Conservation (phyloP, 53 echinoderm and acorn worm species). For the Arbacia lixula region DNA sequence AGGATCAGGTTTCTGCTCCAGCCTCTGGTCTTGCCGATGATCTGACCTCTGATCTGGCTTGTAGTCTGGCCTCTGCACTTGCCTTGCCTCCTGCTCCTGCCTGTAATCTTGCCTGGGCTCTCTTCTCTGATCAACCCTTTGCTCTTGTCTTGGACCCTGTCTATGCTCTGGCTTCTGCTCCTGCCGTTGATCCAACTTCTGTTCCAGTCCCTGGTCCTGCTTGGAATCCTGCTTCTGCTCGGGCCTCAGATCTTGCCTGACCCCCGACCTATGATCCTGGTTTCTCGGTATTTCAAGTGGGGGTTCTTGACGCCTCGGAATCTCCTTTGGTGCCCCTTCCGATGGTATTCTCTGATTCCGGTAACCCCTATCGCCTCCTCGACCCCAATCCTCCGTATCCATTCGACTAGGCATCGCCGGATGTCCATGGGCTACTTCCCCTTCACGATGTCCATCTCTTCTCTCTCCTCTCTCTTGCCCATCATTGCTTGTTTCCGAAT, state of each 20-base stretch:
- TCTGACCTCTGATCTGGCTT: conserved; percentile 6
- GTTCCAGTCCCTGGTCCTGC: conserved; percentile 37
- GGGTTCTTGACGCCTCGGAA: conserved; percentile 22
- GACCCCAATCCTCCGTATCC: conserved; percentile 8
- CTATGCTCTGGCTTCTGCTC: conserved; percentile 28
- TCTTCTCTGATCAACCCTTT: background rate
- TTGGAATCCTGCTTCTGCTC: conserved; percentile 44
- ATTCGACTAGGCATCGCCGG: background rate
- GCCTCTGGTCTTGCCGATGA: conserved; percentile 11
- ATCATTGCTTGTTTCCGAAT: conserved; percentile 68
- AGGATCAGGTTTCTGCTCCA: conserved; percentile 4
- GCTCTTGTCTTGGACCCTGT: conserved; percentile 1
- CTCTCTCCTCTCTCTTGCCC: too few relatives aligned
- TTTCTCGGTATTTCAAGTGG: background rate
- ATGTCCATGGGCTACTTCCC: background rate
- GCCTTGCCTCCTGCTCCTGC: conserved; percentile 4
- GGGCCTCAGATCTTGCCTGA: conserved; percentile 23
- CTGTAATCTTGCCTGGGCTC: background rate
- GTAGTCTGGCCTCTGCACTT: background rate
- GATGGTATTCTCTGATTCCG: conserved; percentile 26
- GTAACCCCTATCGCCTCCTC: background rate
- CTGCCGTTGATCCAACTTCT: conserved; percentile 8
- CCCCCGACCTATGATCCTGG: conserved; percentile 8
- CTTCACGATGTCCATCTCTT: background rate
- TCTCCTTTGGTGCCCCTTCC: conserved; percentile 12